Percentiles rank a stretch among this genome's conserved stretches.
Conservation (phyloP, 2,888 invertebrate species). For the Cremastobaeus sp. region DNA sequence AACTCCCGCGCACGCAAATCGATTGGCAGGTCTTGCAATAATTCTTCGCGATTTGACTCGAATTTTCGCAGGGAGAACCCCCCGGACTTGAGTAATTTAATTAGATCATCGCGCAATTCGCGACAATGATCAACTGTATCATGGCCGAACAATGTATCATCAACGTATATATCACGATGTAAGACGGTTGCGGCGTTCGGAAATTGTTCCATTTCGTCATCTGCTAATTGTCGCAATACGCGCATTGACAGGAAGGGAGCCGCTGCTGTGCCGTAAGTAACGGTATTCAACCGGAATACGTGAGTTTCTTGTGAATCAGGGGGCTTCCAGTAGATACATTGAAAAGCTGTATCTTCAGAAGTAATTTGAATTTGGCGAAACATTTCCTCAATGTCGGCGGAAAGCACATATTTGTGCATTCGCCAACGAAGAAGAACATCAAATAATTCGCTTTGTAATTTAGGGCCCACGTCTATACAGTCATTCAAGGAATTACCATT, state of each 20-base stretch:
- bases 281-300: too few relatives aligned
- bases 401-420: too few relatives aligned
- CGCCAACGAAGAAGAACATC: too few relatives aligned
- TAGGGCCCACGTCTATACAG: too few relatives aligned
- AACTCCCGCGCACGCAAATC: background rate
- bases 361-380: too few relatives aligned
- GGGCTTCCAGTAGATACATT: slow-evolving; percentile 5
- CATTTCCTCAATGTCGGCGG: too few relatives aligned
- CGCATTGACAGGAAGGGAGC: too few relatives aligned
- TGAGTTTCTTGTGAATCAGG: background rate
- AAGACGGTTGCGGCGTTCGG: slow-evolving; percentile 5
- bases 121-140: background rate
- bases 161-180: slow-evolving; percentile 20
- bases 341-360: slow-evolving; percentile 6
- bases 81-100: slow-evolving; percentile 4
- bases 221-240: slow-evolving; percentile 12
- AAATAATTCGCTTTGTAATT: too few relatives aligned
- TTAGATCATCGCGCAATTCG: slow-evolving; percentile 2
- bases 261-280: too few relatives aligned
- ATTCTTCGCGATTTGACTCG: slow-evolving; percentile 10
- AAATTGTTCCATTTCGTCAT: slow-evolving; percentile 2
- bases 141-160: slow-evolving; percentile 17
- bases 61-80: slow-evolving; percentile 27
- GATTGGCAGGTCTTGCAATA: background rate
- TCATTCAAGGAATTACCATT: too few relatives aligned